Evolutionary conservation across 2,797 vertebrate genomes (phyloP).

Genomic region (Hylomyscus alleni): DNA sequence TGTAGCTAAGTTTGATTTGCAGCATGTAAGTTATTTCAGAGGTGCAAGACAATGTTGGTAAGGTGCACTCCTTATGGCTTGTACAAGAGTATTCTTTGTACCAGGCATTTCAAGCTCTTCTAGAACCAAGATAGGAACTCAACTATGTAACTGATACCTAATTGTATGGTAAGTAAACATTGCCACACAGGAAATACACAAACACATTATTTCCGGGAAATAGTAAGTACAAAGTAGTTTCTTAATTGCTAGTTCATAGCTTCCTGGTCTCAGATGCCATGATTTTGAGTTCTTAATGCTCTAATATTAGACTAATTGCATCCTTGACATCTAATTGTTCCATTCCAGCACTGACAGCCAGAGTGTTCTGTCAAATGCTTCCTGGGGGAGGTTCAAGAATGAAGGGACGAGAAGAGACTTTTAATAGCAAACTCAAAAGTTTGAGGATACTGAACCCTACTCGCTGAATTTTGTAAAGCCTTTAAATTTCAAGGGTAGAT

Average conservation of each 20-base stretch:
- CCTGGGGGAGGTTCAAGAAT: slow-evolving; percentile 53
- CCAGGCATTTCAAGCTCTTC: not conserved
- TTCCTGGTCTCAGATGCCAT: slow-evolving; percentile 75
- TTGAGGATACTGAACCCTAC: slow-evolving; percentile 50
- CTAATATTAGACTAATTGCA: slow-evolving; percentile 82
- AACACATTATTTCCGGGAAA: slow-evolving; percentile 71
- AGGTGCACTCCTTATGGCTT: slow-evolving; percentile 27
- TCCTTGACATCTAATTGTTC: slow-evolving; percentile 71
- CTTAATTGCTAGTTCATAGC: slow-evolving; percentile 76
- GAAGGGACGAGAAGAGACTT: slow-evolving; percentile 67
- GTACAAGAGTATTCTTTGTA: not conserved
- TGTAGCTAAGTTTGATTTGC: slow-evolving; percentile 62
- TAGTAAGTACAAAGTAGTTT: slow-evolving; percentile 45
- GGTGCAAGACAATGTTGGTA: slow-evolving; percentile 39
- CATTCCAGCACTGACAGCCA: slow-evolving; percentile 74
- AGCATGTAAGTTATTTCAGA: slow-evolving; percentile 68
- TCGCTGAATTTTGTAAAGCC: slow-evolving; percentile 47
- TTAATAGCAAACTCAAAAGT: slow-evolving; percentile 72
- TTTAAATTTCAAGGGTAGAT: slow-evolving; percentile 65
- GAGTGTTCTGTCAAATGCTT: slow-evolving; percentile 71
- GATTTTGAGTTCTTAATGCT: slow-evolving; percentile 65
- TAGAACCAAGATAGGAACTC: slow-evolving; percentile 46
- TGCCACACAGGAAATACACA: slow-evolving; percentile 69
- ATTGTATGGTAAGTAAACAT: slow-evolving; percentile 66
- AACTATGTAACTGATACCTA: slow-evolving; percentile 58